Evolutionary conservation across 30 jellyfish, hydroid and myxozoan genomes (phyloP), one percentile per base, ranked within the genome.

Genomic region (Turritopsis rubra): DNA sequence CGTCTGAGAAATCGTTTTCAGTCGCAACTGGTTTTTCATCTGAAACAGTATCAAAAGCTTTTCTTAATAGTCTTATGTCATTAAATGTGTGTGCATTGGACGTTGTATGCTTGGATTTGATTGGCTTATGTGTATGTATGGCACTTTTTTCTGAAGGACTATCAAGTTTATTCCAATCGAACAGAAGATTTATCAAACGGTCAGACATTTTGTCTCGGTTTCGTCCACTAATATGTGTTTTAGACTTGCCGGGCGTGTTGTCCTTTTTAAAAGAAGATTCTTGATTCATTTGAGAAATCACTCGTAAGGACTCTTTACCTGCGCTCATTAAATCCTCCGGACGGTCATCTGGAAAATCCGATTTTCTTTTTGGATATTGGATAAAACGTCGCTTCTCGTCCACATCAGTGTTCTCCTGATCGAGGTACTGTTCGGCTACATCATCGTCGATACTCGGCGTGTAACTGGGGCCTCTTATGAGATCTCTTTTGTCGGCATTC

Each of bases 401-500:
- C 65, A 79, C 70, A 5, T 75, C 93, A 70, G 28, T 54, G 19
- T 28, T 66, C 21, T 52, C 94, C 73, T 71, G 65, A 28, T 80
- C 65, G 8, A 74, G 26, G 23, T 80, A 77, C 3, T 22, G 78
- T 28, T 68, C 68, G 25, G 84, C 85, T 54, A 26, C 24, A 29
- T 23, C 84, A 53, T 83, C 91, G 73, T 83, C 90, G 27, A 94
- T 94, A 7, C 79, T 72, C 53, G 97, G 96, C 80, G 80, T 82
- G 82, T 79, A 89, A 74, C 99, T 94, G 19, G 97, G 99, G n/a
- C 99, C 97, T 76, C 83, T 86, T 17, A 82, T 87, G 1, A 52
- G 53, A 28, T 87, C 95, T 53, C 95, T 72, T 73, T 82, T 87
- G 22, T 60, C 83, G 26, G 87, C 54, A 28, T 85, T 66, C 23